Conservation (phyloP, 1,140 invertebrate genomes). For the Leucophenga varia region DNA sequence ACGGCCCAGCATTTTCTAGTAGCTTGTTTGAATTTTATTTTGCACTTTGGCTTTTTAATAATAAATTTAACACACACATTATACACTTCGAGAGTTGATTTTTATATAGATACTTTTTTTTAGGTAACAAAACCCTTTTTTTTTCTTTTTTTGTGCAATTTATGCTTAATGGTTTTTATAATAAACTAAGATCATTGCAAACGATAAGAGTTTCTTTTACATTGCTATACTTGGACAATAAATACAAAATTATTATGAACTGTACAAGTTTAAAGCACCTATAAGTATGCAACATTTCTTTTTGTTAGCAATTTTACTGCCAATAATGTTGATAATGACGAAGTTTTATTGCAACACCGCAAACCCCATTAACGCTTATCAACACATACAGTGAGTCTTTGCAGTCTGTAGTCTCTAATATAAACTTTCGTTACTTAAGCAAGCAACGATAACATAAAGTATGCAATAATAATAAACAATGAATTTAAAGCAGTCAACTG, state of each 20-base stretch:
- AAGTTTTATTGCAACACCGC: constrained; percentile 51
- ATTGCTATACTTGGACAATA: too few relatives aligned
- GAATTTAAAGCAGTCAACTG: constrained; percentile 40
- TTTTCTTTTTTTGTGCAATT: too few relatives aligned
- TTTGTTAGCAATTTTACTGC: too few relatives aligned
- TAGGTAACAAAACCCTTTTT: constrained; percentile 21
- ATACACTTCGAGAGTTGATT: too few relatives aligned
- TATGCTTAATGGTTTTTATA: too few relatives aligned
- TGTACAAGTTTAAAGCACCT: constrained; percentile 7
- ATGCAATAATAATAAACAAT: constrained; percentile 45
- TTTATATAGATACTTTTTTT: too few relatives aligned
- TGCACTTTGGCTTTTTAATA: background rate
- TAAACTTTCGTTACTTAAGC: too few relatives aligned
- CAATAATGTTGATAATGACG: constrained; percentile 49
- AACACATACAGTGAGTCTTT: too few relatives aligned
- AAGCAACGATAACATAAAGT: too few relatives aligned
- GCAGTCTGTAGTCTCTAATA: too few relatives aligned
- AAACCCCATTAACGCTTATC: constrained; percentile 46
- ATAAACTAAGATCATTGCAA: too few relatives aligned
- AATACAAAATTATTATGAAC: constrained; percentile 36
- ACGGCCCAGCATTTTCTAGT: constrained; percentile 48
- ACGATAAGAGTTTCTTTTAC: too few relatives aligned
- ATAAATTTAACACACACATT: constrained; percentile 24
- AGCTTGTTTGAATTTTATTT: background rate
- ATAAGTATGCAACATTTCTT: constrained; percentile 17